Evolutionary conservation across 2,888 invertebrate species (phyloP).

Genomic region (Andrena chrysosceles): DNA sequence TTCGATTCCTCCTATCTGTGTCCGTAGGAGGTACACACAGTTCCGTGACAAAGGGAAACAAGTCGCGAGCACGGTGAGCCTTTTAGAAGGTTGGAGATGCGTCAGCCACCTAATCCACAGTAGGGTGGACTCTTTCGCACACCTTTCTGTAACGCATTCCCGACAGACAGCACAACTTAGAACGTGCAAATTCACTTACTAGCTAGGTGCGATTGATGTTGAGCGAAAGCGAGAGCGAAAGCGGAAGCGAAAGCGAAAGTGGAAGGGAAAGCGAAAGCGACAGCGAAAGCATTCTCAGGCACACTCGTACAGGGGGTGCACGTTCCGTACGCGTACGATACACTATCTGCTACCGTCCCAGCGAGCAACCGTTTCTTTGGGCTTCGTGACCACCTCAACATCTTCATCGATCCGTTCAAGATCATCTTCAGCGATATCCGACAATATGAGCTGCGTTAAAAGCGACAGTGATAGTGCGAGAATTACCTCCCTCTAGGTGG

Average conservation of each 20-base stretch:
- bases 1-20: constrained; percentile 11
- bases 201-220: too few relatives aligned
- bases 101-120: constrained; percentile 22
- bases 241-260: not conserved
- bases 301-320: constrained; percentile 30
- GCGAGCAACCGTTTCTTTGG: too few relatives aligned
- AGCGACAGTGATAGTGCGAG: constrained; percentile 1
- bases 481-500: constrained; percentile 7
- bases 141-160: not conserved
- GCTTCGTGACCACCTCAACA: too few relatives aligned
- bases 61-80: constrained; percentile 29
- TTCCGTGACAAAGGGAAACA: constrained; percentile 37
- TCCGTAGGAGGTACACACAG: not conserved
- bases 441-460: constrained; percentile 1
- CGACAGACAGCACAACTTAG: not conserved
- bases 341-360: too few relatives aligned
- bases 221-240: too few relatives aligned
- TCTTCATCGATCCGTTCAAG: too few relatives aligned
- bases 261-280: constrained; percentile 36
- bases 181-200: too few relatives aligned
- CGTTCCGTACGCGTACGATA: too few relatives aligned
- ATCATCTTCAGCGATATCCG: not conserved
- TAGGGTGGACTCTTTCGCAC: not conserved
- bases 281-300: constrained; percentile 1
- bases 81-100: constrained; percentile 28